A percentile compares a stretch with the other conserved stretches of the same genome.
Evolutionary conservation across 2,113 vertebrate genomes (phyloP).

Genomic region (Xenus cinereus): DNA sequence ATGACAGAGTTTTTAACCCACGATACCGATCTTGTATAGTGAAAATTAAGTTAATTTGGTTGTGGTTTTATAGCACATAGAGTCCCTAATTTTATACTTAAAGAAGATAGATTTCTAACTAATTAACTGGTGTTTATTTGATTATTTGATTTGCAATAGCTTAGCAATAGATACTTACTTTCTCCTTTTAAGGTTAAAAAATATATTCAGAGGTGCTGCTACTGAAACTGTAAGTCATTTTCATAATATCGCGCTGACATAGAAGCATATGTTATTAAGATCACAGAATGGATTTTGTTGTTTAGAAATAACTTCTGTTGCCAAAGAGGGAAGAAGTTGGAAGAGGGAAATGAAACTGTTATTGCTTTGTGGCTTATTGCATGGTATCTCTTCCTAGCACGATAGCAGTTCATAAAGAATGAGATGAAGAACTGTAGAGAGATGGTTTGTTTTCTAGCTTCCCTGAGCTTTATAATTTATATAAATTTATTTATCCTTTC

Average conservation of each 20-base stretch:
- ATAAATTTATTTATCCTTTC: not conserved
- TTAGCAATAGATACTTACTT: not conserved
- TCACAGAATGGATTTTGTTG: constrained; percentile 23
- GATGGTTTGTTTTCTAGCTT: not conserved
- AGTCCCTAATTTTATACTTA: not conserved
- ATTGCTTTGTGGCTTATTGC: constrained; percentile 15
- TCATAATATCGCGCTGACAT: constrained; percentile 1
- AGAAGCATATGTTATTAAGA: constrained; percentile 16
- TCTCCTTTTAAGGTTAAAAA: not conserved
- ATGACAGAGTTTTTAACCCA: not conserved
- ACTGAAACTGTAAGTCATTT: constrained; percentile 16
- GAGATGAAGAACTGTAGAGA: not conserved
- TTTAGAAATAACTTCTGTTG: constrained; percentile 18
- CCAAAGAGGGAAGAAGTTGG: not conserved
- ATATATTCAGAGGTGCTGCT: not conserved
- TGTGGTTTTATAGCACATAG: not conserved
- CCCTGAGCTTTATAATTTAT: not conserved
- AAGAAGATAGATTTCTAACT: not conserved
- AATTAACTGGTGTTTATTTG: not conserved
- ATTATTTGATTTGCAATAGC: not conserved
- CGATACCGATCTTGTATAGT: not conserved
- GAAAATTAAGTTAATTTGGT: not conserved
- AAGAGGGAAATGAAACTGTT: not conserved
- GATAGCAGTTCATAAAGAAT: not conserved
- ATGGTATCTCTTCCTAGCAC: not conserved